phyloP scores from a whole-genome alignment of 2,888 invertebrate species.

The Lordiphosa fenestrarum region DNA sequence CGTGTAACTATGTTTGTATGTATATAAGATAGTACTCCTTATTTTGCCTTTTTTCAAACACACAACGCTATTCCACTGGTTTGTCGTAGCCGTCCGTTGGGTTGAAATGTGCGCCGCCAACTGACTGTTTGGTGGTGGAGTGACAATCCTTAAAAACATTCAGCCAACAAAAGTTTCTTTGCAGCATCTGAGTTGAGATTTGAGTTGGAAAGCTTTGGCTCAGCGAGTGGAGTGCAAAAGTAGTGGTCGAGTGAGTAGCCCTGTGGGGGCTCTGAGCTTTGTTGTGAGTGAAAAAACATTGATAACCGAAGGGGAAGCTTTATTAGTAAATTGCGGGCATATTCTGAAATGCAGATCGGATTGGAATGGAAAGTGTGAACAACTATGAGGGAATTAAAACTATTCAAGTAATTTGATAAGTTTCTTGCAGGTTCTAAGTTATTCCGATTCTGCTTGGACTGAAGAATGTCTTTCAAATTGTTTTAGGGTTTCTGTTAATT shows the following conservation, averaged over 20 bases:
- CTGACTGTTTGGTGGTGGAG: constrained; percentile 51
- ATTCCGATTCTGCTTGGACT: not conserved
- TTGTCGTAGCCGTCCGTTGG: constrained; percentile 47
- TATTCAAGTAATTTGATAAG: too few species aligned
- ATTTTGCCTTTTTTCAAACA: constrained; percentile 21
- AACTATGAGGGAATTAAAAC: too few species aligned
- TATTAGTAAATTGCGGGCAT: too few species aligned
- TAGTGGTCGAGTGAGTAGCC: constrained; percentile 15
- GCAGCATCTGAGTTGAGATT: constrained; percentile 54
- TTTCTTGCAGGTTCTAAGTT: constrained; percentile 16
- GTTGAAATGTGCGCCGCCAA: constrained; percentile 65
- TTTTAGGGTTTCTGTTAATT: too few species aligned
- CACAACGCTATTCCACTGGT: constrained; percentile 23
- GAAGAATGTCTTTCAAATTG: too few species aligned
- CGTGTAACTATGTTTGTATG: constrained; percentile 13
- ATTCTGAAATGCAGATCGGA: too few species aligned
- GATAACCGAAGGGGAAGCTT: too few species aligned
- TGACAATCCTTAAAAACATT: constrained; percentile 66
- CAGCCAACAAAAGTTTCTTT: constrained; percentile 38
- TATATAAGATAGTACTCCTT: constrained; percentile 21
- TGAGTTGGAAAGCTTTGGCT: constrained; percentile 39
- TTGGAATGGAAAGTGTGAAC: too few species aligned
- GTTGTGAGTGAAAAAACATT: too few species aligned
- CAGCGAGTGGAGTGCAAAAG: constrained; percentile 46
- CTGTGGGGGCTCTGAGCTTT: too few species aligned